phyloP scores from a whole-genome alignment of 2,113 vertebrate species.

The Aspiorhynchus laticeps region DNA sequence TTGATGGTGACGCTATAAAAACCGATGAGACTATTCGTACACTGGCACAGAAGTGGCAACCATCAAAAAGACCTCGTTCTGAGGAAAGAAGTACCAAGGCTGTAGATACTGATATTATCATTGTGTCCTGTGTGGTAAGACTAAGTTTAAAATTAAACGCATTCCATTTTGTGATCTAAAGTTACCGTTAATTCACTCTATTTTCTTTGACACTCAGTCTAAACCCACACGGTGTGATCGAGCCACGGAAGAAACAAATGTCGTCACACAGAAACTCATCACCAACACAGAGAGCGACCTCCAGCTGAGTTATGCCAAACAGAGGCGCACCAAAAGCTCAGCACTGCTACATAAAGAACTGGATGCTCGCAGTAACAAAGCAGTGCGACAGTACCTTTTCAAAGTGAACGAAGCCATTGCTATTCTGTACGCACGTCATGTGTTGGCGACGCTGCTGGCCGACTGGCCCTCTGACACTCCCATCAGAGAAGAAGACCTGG shows the following conservation, averaged over 20 bases:
- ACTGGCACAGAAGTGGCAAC: conserved; percentile 93
- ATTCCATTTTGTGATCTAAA: not conserved
- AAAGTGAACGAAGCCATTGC: conserved; percentile 94
- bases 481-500: conserved; percentile 88
- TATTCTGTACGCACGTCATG: conserved; percentile 92
- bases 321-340: conserved; percentile 91
- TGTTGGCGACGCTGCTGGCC: conserved; percentile 86
- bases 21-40: conserved; percentile 90
- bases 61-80: conserved; percentile 78
- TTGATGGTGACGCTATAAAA: conserved; percentile 91
- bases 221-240: conserved; percentile 87
- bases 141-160: not conserved
- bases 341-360: conserved; percentile 93
- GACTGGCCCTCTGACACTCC: conserved; percentile 86
- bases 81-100: conserved; percentile 90
- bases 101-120: conserved; percentile 94
- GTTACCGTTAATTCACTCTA: not conserved
- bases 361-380: conserved; percentile 88
- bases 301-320: conserved; percentile 94
- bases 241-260: conserved; percentile 88
- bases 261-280: conserved; percentile 93
- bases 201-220: conserved; percentile 71
- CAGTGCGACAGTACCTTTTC: conserved; percentile 89
- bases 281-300: conserved; percentile 92
- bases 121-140: conserved; percentile 87